Base-by-base conservation (phyloP, 2,888 invertebrate species). In the Aphidoletes aphidimyza region DNA sequence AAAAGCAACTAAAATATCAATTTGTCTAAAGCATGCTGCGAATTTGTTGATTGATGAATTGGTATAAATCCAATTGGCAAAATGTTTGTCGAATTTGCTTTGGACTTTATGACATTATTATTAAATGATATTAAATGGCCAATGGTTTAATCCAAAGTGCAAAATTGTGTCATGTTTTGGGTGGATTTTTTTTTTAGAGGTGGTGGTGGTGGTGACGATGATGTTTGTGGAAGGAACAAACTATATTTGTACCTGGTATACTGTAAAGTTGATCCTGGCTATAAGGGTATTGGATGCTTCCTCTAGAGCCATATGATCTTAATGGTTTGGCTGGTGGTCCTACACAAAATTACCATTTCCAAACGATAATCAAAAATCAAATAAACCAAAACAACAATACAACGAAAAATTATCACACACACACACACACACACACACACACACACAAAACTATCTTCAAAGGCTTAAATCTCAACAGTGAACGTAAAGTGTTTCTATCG, bases 311-410 rank as follows among this genome's bases (percentile, higher is more conserved):
- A 88, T 90, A 90, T 87, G 90, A 89, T 88, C 90, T 89, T 88
- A 90, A 88, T 88, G 90, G 90, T 89, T 90, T 90, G 87, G 89
- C 89, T 87, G 90, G 90, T 87, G 90, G 89, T 89, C 90, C 90
- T 90, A 84, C 54, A 84, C 59, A 59, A 84, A 84, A 36, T 11
- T 30, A 69, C 69, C 69, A 69, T 69, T 69, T 69, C 30, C 81
- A 81, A 36, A 81, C 81, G 54, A n/a, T n/a, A 78, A 84, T 69
- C 39, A 85, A 83, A 84, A 85, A 85, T 84, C 84, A 84, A 81
- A 83, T 85, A 84, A 85, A 59, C 42, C 22, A 84, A 59, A 84
- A 42, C 84, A 83, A 84, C 26, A 86, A 47, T 54, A 39, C 8
- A 9, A 42, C 42, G 14, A 42, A 42, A 42, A 42, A 42, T 42